Percentiles rank a stretch among this genome's conserved stretches.
Evolutionary conservation across 1,140 invertebrate species (phyloP).

Genomic region (Orussus abietinus): DNA sequence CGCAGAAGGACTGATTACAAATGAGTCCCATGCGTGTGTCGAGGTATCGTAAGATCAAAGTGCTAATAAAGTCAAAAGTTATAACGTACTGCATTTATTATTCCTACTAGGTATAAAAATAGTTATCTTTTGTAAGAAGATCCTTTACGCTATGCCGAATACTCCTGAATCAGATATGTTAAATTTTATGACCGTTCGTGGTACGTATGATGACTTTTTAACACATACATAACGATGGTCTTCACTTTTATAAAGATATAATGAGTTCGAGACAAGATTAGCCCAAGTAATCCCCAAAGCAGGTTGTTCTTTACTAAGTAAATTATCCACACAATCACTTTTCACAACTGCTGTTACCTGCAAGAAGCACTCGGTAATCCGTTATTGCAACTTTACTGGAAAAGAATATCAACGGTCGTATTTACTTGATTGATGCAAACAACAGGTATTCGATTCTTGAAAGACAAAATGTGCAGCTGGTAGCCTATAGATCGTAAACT

Average conservation of each 20-base stretch:
- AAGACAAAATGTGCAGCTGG: conserved; percentile 57
- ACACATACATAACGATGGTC: conserved; percentile 30
- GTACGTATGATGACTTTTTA: conserved; percentile 37
- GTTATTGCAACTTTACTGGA: conserved; percentile 4
- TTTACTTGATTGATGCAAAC: conserved; percentile 73
- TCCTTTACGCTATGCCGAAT: conserved; percentile 18
- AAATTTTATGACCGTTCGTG: conserved; percentile 31
- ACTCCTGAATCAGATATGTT: conserved; percentile 37
- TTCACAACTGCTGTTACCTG: conserved; percentile 46
- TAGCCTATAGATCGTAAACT: conserved; percentile 59
- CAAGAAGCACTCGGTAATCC: conserved; percentile 6
- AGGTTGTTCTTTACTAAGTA: conserved; percentile 41
- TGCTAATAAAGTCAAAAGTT: conserved; percentile 3
- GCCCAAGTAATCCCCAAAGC: conserved; percentile 67
- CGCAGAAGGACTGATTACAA: conserved; percentile 41
- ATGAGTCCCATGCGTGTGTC: too few species aligned
- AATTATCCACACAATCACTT: conserved; percentile 20
- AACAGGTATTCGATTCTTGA: conserved; percentile 56
- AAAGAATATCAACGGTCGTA: conserved; percentile 12
- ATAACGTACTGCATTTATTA: conserved; percentile 7
- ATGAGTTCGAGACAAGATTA: conserved; percentile 63
- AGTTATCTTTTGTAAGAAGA: conserved; percentile 1
- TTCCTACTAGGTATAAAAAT: background rate
- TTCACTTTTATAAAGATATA: conserved; percentile 54
- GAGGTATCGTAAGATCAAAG: too few species aligned